Base-by-base conservation (phyloP, 2,888 invertebrate genomes). In the Phengaris arion region DNA sequence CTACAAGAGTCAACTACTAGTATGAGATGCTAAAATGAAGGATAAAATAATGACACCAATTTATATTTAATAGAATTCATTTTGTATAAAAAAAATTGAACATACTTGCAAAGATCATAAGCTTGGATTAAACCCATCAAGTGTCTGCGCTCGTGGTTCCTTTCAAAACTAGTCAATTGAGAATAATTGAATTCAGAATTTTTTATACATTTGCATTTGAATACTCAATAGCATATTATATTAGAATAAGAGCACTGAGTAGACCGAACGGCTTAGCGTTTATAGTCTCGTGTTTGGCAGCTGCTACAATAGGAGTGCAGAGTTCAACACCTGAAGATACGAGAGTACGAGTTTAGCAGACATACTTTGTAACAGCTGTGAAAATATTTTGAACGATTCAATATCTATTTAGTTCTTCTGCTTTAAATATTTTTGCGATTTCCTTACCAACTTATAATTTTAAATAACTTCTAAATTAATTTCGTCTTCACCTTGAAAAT, bases 211-310 rank as follows among this genome's bases (percentile, higher is more conserved):
- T 12, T 64, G 64, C 5, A 22, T 64, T 10, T 35, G 64, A 35
- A 64, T 59, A 59, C 59, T 22, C 59, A 59, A 59, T 64, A 35
- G 22, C 64, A 59, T 59, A 57, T 57, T 57, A 15, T 10, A 22
- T 64, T 22, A 64, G 59, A 35, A 35, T 7, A 6, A 22, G 59
- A 5, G 9, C n/a, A 15, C 8, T 8, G 3, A 15, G 4, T 22
- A 35, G 15, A 22, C 35, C 35, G 35, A 35, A 35, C 3, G 35
- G 35, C 35, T 35, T 35, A 3, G 35, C 35, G 35, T 35, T 35
- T 35, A 35, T 35, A 4, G 22, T 22, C 5, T 64, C 22, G 35
- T 22, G 64, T 45, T 35, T 64, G 64, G 6, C 45, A 64, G 64
- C 35, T 64, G 35, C 35, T 6, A 64, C 12, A 64, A 13, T 6